Conservation (phyloP, 1,140 invertebrate species). For the Drosophila kanapiae region DNA sequence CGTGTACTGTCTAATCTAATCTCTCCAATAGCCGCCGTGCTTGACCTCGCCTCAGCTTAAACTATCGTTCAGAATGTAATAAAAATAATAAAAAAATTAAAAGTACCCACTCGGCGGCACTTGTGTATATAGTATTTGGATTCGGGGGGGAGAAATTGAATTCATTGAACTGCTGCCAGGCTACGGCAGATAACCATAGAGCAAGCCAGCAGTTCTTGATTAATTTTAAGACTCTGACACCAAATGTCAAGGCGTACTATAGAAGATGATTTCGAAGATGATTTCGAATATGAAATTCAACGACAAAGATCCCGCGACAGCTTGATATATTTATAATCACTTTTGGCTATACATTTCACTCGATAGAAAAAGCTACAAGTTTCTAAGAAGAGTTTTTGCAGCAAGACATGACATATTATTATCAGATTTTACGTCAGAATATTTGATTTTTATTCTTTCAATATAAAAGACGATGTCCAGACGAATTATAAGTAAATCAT, state of each 20-base stretch:
- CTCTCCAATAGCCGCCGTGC: conserved; percentile 48
- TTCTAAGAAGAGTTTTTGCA: background rate
- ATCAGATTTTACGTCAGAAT: background rate
- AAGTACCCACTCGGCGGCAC: conserved; percentile 36
- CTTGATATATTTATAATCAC: background rate
- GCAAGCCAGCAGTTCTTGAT: conserved; percentile 36
- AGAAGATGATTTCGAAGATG: background rate
- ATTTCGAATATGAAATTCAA: conserved; percentile 6
- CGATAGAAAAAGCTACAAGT: background rate
- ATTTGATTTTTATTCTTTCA: background rate
- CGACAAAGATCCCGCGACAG: background rate
- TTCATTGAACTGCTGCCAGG: conserved; percentile 47
- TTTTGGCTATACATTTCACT: background rate
- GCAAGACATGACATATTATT: background rate
- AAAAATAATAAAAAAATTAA: conserved; percentile 70
- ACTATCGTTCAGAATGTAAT: conserved; percentile 60
- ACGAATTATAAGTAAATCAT: conserved; percentile 18
- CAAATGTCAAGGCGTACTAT: conserved; percentile 53
- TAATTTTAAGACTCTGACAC: conserved; percentile 57
- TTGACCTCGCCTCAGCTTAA: conserved; percentile 60
- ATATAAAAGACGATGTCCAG: conserved; percentile 9
- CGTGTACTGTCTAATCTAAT: conserved; percentile 55
- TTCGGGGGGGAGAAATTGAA: conserved; percentile 28
- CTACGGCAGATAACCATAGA: conserved; percentile 26
- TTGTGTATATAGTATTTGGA: conserved; percentile 11